Evolutionary conservation across 2,797 vertebrate species (phyloP).

Genomic region (Rhabdophis nuchalis): DNA sequence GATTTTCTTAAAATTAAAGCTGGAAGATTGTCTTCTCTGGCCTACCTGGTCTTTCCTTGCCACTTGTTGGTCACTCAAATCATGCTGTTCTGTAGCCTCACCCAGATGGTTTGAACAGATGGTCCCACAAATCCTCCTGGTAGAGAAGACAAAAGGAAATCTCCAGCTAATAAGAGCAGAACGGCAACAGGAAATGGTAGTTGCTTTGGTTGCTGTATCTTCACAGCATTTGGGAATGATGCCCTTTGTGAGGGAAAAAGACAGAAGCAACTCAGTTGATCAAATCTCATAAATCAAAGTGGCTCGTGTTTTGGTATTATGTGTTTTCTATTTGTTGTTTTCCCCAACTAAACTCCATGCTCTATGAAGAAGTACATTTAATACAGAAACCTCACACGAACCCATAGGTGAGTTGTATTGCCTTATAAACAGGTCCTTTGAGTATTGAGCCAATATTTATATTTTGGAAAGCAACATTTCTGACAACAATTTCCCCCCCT

Average conservation of each 20-base stretch:
- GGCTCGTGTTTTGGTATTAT: background rate
- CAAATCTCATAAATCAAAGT: background rate
- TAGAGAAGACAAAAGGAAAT: background rate
- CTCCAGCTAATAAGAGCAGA: background rate
- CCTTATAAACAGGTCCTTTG: background rate
- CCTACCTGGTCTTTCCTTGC: background rate
- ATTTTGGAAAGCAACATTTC: background rate
- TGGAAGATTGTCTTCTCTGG: background rate
- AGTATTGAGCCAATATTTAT: background rate
- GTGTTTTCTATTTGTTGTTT: background rate
- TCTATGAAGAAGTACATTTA: background rate
- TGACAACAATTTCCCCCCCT: background rate
- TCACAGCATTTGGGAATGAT: background rate
- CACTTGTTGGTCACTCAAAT: background rate
- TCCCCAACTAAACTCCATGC: background rate
- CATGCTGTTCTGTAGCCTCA: background rate
- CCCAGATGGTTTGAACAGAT: background rate
- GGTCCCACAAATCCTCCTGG: background rate
- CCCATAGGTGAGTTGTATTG: background rate
- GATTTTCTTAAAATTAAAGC: background rate
- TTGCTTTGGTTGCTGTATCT: background rate
- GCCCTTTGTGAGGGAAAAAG: background rate
- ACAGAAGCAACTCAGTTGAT: background rate
- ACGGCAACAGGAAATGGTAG: background rate
- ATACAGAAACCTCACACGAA: background rate